Base-by-base conservation (phyloP, 2,888 invertebrate genomes). In the Aplocera efformata region DNA sequence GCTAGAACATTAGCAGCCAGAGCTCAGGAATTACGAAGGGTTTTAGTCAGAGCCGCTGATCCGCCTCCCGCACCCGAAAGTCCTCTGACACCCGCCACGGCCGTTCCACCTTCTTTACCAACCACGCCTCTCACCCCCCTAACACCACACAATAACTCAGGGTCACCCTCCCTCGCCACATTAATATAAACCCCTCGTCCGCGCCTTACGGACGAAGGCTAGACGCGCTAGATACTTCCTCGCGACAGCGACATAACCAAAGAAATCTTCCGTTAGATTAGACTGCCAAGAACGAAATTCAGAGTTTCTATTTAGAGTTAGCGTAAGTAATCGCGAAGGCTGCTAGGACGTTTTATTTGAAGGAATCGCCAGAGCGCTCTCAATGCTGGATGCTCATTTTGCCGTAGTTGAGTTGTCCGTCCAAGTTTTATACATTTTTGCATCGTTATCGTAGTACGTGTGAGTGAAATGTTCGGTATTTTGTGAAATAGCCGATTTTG, bases 1-100 rank as follows among this genome's bases (percentile, higher is more conserved):
- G 94, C 98, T 22, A 93, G 96, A 13, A 93, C 94, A 55, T 92
- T 98, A 25, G 96, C 96, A 0, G 93, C 94, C 60, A 89, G 95
- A 36, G 96, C 97, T 6, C 92, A 92, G 58, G 94, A 95, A 60
- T 88, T 97, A 35, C 94, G 96, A 56, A 86, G 92, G 39, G 92
- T 92, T 39, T 85, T 94, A 73, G 90, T 94, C 40, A 91, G 94
- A 62, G 92, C 94, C 6, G 93, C 93, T 1, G 86, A 88, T 42
- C 86, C 84, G 0, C 77, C 81, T 6, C 54, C 62, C 60, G 39
- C 59, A 7, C 57, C 61, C 11, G 77, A 74, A 37, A 60, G 73
- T 1, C 76, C 79, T 1, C 63, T 71, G 20, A 77, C 82, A 0
- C 76, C 81, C 32, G 66, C 71, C 25, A 77, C 79, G 0, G 60